These are phyloP conservation scores for Vidua macroura DNA, from an alignment of 2,113 vertebrate species.

Conservation along the genomic window DNA sequence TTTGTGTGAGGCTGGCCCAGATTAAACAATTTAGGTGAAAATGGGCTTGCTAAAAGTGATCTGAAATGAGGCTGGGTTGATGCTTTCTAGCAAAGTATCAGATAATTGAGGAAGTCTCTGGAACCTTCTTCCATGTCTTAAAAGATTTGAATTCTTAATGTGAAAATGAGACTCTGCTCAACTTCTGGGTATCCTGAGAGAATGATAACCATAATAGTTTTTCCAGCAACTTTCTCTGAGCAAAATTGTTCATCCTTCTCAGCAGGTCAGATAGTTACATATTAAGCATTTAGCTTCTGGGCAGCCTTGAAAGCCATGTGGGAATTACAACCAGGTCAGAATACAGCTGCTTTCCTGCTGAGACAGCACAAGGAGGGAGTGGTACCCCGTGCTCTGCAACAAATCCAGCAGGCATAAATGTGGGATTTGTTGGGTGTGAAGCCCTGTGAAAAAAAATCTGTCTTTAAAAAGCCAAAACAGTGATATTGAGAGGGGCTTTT, in stretches of 20 bases:
- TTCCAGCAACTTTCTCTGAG: background rate
- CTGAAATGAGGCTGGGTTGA: background rate
- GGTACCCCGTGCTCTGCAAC: background rate
- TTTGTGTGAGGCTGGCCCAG: background rate
- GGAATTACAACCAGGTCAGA: background rate
- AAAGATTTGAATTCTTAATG: background rate
- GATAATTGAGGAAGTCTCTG: background rate
- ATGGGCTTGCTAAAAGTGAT: background rate
- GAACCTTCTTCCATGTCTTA: background rate
- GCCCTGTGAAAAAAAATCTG: background rate
- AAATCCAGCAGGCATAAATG: background rate
- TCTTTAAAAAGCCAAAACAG: background rate
- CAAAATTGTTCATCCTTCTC: background rate
- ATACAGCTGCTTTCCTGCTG: background rate
- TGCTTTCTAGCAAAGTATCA: background rate
- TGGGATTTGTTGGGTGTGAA: background rate
- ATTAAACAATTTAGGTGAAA: background rate
- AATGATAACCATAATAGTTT: background rate
- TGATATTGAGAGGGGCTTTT: background rate
- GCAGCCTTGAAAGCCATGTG: background rate
- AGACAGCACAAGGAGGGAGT: background rate
- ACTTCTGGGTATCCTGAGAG: background rate
- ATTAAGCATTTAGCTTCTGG: background rate
- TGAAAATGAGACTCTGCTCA: background rate
- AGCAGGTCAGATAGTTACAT: background rate